Evolutionary conservation across 2,888 invertebrate species (phyloP).

Genomic region (Eupithecia tripunctaria): DNA sequence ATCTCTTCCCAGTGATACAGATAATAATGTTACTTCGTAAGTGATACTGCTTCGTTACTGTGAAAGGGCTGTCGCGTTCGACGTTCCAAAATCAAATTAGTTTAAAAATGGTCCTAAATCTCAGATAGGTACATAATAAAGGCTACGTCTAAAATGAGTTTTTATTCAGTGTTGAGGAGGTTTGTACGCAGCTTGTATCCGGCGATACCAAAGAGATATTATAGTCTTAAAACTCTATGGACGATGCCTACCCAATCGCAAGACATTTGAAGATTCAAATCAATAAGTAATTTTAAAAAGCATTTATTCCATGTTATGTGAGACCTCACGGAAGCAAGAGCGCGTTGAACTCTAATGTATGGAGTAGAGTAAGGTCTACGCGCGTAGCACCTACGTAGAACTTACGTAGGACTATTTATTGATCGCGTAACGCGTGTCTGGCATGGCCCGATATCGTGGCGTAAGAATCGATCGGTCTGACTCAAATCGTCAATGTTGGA

Average conservation of each 20-base stretch:
- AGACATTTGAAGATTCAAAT: background rate
- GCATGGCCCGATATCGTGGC: too few species aligned
- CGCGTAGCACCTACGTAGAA: too few species aligned
- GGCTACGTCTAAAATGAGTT: background rate
- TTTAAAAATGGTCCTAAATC: background rate
- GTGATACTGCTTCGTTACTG: conserved; percentile 28
- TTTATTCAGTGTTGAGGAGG: background rate
- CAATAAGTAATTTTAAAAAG: background rate
- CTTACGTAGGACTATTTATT: too few species aligned
- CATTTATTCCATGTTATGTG: background rate
- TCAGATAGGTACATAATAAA: too few species aligned
- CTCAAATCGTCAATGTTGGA: too few species aligned
- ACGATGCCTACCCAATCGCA: too few species aligned
- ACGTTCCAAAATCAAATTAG: background rate
- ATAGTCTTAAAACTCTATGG: too few species aligned
- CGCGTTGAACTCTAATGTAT: background rate
- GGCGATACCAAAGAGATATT: too few species aligned
- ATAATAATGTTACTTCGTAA: conserved; percentile 12
- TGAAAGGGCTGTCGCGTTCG: background rate
- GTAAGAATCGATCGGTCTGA: too few species aligned
- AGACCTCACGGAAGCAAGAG: background rate
- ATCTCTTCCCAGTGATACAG: conserved; percentile 30
- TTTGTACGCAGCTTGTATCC: too few species aligned
- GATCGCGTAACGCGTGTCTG: too few species aligned
- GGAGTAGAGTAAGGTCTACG: background rate